Evolutionary conservation across 2,797 vertebrate species (phyloP), one percentile per base, ranked within the genome.

Genomic region (Muscicapa comitata): DNA sequence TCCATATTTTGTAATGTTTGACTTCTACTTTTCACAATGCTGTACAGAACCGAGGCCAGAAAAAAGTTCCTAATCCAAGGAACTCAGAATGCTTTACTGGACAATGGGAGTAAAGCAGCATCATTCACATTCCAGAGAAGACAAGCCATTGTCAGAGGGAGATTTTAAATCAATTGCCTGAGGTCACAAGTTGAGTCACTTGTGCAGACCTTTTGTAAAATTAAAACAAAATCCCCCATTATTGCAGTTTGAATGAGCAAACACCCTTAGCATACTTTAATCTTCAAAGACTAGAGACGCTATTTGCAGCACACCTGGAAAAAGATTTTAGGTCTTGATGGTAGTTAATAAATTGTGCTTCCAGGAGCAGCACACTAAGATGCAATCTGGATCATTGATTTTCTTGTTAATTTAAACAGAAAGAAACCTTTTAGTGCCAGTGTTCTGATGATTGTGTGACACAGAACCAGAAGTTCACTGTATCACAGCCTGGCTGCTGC

Each of bases 401-500:
- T 67, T 76, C n/a, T 14, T 55, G 13, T 40, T 10, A 29, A 28
- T 61, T 84, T 75, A 23, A 72, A 31, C 19, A 40, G 11, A 23
- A 65, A 93, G 37, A 38, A 9, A 45, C 31, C 13, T 1, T 31
- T 77, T 20, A 37, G 42, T 47, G 71, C 16, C 48, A 50, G 42
- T 5, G 26, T 2, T 80, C 6, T 70, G 58, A 73, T 4, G 33
- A 63, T 0, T 31, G 4, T 0, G 0, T 59, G 48, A 24, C 2
- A 0, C 33, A n/a, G 26, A 92, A 50, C 26, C 90, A 81, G n/a
- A 26, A 82, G 29, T 62, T 81, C 70, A n/a, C 17, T 65, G 0
- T 42, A 75, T 59, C 51, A 61, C 35, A 72, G 7, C 51, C 45
- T 75, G 53, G 10, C 19, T 80, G 29, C 28, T 88, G 26, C 38